Conservation (phyloP, 2,888 invertebrate genomes). For the Phymatocera aterrima region DNA sequence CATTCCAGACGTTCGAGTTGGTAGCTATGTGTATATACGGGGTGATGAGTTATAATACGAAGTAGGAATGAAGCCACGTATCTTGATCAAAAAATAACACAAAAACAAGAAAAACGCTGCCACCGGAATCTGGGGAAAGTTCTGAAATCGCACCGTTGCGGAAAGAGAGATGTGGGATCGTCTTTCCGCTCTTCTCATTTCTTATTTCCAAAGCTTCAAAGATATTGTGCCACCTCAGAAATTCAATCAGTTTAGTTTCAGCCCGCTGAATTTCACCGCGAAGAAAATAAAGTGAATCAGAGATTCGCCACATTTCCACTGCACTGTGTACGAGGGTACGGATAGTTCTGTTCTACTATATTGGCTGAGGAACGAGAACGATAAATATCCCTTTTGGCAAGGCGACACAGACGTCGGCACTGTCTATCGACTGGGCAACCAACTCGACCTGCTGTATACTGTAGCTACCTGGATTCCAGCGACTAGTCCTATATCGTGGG, state of each 20-base stretch:
- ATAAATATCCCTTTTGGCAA: conserved; percentile 20
- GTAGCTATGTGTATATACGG: neutral
- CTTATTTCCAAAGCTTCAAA: neutral
- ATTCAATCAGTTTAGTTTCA: conserved; percentile 28
- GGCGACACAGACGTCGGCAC: conserved; percentile 13
- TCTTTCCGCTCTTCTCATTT: too few species aligned
- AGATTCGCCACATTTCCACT: neutral
- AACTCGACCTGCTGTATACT: too few species aligned
- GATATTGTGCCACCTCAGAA: neutral
- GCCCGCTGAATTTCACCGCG: neutral
- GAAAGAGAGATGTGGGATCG: too few species aligned
- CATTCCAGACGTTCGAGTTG: neutral
- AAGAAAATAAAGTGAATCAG: neutral
- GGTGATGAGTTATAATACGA: neutral
- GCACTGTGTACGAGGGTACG: neutral
- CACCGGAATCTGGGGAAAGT: too few species aligned
- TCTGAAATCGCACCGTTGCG: too few species aligned
- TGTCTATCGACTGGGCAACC: neutral
- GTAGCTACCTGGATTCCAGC: neutral
- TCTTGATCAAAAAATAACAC: too few species aligned
- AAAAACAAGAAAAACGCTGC: too few species aligned
- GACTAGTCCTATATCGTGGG: too few species aligned
- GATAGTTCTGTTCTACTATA: neutral
- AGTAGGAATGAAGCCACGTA: too few species aligned
- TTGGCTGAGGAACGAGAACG: neutral